These are phyloP conservation scores for Peromyscus californicus DNA, from an alignment of 2,113 vertebrate species.

Conservation along the genomic window DNA sequence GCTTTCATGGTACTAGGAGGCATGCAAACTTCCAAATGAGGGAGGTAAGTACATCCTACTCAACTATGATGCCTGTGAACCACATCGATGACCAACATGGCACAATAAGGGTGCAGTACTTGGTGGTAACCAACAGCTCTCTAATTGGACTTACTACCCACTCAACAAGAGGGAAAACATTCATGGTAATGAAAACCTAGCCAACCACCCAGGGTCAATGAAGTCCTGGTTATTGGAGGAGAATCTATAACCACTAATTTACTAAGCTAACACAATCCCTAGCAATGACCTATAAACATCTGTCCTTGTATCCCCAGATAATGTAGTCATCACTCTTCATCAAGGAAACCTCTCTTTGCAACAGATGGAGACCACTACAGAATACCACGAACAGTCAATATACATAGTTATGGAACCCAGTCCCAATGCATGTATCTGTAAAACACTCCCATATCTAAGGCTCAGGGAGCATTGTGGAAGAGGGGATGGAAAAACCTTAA, in stretches of 20 bases:
- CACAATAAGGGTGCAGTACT: background rate
- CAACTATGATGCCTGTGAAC: background rate
- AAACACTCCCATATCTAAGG: background rate
- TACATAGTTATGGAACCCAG: background rate
- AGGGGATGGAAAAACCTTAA: background rate
- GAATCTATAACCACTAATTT: background rate
- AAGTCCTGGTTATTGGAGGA: background rate
- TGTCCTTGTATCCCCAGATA: background rate
- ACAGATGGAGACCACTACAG: background rate
- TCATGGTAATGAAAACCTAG: background rate
- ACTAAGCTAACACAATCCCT: background rate
- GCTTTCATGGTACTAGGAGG: background rate
- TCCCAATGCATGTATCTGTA: background rate
- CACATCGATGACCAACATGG: background rate
- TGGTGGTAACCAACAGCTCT: background rate
- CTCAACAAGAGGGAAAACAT: background rate
- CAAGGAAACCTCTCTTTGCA: background rate
- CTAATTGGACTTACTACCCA: background rate
- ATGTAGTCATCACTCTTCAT: too few relatives aligned
- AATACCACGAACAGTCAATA: background rate
- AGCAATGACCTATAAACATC: background rate
- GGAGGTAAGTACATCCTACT: background rate
- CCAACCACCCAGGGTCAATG: background rate
- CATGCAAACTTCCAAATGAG: background rate
- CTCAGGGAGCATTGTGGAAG: background rate